phyloP scores from a whole-genome alignment of 23 tunicate species.

The Ciona savignyi region DNA sequence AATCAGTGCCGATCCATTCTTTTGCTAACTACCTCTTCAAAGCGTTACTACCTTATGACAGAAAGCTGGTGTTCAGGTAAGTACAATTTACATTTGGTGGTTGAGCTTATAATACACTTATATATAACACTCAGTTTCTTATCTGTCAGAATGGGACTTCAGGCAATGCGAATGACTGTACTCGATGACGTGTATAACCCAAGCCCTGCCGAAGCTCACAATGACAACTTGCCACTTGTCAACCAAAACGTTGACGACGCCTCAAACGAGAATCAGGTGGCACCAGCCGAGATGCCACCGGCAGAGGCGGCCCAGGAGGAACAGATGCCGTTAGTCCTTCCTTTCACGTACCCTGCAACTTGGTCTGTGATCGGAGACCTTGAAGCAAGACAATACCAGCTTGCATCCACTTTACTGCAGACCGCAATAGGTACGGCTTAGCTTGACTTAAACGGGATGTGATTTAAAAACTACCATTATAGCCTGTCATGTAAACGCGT shows the following conservation, averaged over 20 bases:
- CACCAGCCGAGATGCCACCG: constrained; percentile 26
- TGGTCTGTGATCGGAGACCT: constrained; percentile 52
- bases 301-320: neutral
- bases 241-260: neutral
- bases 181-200: constrained; percentile 22
- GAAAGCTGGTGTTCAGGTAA: constrained; percentile 64
- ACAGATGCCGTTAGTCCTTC: neutral
- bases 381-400: constrained; percentile 46
- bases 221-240: neutral
- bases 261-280: neutral
- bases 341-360: constrained; percentile 9
- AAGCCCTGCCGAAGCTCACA: neutral
- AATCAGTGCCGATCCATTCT: constrained; percentile 58
- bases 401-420: constrained; percentile 45
- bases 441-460: no score
- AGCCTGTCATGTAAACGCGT: no score
- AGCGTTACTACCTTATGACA: constrained; percentile 43
- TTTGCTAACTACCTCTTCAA: constrained; percentile 56
- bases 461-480: no score
- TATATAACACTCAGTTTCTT: neutral
- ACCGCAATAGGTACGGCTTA: constrained; percentile 58
- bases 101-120: neutral
- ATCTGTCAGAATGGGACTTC: constrained; percentile 43
- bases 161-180: constrained; percentile 53
- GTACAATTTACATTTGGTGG: neutral